Evolutionary conservation across 37 sponge, comb jelly and placozoan genomes (phyloP), one percentile per base, ranked within the genome.

Genomic region (Cliona cf. orientalis): DNA sequence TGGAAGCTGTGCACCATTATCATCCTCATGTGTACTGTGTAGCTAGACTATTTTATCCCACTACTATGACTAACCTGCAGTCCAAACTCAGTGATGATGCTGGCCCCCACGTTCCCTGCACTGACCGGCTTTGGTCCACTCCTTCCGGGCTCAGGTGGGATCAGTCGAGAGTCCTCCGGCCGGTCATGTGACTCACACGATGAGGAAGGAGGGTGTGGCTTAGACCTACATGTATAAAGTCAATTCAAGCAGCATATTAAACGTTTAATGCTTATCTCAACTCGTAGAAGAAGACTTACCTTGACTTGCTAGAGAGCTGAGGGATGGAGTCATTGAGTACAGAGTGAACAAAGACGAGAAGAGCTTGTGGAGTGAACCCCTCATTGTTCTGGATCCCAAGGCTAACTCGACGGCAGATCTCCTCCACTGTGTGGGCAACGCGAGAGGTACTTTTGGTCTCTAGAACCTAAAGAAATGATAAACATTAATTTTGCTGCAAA

Each of bases 21-120:
- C n/a, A n/a, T n/a, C n/a, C n/a, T n/a, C n/a, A n/a, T n/a, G n/a
- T n/a, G n/a, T n/a, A n/a, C n/a, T n/a, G n/a, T n/a, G n/a, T n/a
- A n/a, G n/a, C n/a, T n/a, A n/a, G n/a, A n/a, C n/a, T n/a, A n/a
- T n/a, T n/a, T n/a, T n/a, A n/a, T n/a, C n/a, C n/a, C n/a, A n/a
- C n/a, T n/a, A n/a, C 14, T 49, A 17, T 11, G 55, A 17, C 14
- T 49, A 22, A 91, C 90, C 64, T 95, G 92, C 0, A 95, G 78
- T 17, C 87, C 96, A 85, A 95, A 95, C 46, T 88, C 81, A 22
- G 92, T 80, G 72, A 89, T 69, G 34, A 95, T 46, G 63, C 82
- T 81, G 17, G 79, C 74, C 1, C 80, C 81, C 7, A 80, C 29
- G 45, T 72, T 82, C 0, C 82, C 42, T 35, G 55, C 58, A 28